These are phyloP conservation scores for Plagodis pulveraria DNA, from an alignment of 2,888 invertebrate species.

Conservation along the genomic window DNA sequence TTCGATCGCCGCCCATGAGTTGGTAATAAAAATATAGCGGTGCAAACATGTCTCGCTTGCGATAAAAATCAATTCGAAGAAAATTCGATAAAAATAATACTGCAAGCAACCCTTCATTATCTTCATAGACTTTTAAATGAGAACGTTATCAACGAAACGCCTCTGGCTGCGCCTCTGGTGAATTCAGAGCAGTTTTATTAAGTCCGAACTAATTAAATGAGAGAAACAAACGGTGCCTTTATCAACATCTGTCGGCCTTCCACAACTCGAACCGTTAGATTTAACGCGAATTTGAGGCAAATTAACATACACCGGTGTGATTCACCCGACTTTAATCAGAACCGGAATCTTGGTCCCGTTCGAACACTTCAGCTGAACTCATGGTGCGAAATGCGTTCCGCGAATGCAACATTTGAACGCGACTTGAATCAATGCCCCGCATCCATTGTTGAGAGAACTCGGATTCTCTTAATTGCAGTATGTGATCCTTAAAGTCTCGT, in stretches of 20 bases:
- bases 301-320: constrained; percentile 66
- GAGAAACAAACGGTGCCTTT: constrained; percentile 15
- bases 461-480: constrained; percentile 33
- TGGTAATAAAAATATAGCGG: constrained; percentile 49
- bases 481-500: constrained; percentile 25
- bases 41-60: constrained; percentile 14
- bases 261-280: constrained; percentile 56
- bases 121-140: background rate
- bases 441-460: constrained; percentile 45
- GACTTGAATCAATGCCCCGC: constrained; percentile 55
- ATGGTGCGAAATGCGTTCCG: constrained; percentile 65
- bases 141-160: background rate
- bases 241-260: constrained; percentile 39
- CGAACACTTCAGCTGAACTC: constrained; percentile 58
- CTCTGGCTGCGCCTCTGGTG: background rate
- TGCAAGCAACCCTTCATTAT: no score
- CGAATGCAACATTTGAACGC: constrained; percentile 65
- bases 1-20: constrained; percentile 53
- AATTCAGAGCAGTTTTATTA: constrained; percentile 5
- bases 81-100: background rate
- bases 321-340: constrained; percentile 75
- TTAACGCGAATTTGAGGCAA: constrained; percentile 71
- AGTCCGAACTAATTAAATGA: constrained; percentile 7
- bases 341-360: constrained; percentile 73
- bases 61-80: background rate